These are phyloP conservation scores for Mesorhabditis spiculigera DNA, from an alignment of 2,888 invertebrate species.

Conservation along the genomic window DNA sequence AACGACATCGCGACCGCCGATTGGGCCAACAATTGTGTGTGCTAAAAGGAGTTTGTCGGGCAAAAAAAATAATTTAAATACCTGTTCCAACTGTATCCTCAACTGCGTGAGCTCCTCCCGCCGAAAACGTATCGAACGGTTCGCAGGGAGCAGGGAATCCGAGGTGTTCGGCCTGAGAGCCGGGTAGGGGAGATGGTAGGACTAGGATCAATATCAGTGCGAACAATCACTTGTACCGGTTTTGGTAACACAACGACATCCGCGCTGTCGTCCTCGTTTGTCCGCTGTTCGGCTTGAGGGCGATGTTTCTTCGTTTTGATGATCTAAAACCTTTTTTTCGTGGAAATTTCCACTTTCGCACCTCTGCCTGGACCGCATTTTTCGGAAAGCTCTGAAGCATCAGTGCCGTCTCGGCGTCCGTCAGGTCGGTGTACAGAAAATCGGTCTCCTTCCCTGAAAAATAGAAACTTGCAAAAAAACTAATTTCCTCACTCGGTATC, in stretches of 20 bases:
- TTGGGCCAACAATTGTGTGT: constrained; percentile 1
- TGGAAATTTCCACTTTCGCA: background rate
- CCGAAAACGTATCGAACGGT: background rate
- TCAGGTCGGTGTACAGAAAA: background rate
- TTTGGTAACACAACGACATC: background rate
- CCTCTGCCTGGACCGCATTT: background rate
- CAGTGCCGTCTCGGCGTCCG: background rate
- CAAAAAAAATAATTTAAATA: background rate
- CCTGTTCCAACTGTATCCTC: background rate
- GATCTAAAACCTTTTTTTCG: background rate
- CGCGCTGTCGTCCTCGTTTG: background rate
- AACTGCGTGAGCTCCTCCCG: background rate
- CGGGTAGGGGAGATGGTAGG: no score
- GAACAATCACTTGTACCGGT: no score
- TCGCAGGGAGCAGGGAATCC: background rate
- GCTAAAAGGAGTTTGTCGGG: constrained; percentile 4
- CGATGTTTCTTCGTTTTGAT: background rate
- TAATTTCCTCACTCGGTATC: background rate
- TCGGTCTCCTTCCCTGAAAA: background rate
- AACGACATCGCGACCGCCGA: background rate
- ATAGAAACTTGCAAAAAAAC: background rate
- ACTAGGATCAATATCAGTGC: no score
- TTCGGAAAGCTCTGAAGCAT: background rate
- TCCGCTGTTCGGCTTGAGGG: background rate
- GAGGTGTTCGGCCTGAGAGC: background rate